Base-by-base conservation (phyloP, 2,888 invertebrate genomes). In the Argynnis bischoffii region DNA sequence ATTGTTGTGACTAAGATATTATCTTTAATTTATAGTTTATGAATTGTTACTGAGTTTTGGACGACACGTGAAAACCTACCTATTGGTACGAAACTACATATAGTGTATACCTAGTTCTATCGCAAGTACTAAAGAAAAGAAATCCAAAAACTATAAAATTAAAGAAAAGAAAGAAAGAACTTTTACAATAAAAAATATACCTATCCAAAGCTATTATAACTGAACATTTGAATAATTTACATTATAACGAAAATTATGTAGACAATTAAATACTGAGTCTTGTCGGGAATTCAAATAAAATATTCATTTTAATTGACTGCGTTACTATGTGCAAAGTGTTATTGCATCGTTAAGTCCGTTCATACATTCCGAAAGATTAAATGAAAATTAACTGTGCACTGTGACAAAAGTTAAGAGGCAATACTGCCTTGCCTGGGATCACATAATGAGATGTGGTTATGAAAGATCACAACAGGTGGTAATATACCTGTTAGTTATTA, bases 301-400 rank as follows among this genome's bases (percentile, higher is more conserved):
- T 76, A 78, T 70, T 65, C 64, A 67, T 74, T 81, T 83, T 87
- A 83, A 85, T 85, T 83, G 81, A 79, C 60, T 64, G 77, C 78
- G 78, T 81, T 76, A 79, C 78, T 79, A 84, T 77, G 84, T 86
- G 86, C 80, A 82, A 85, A 85, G 79, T 80, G 80, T 79, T 76
- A 75, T 75, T 72, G 77, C 76, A 78, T 77, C 75, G 73, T 59
- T 66, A 67, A 15, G 53, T 60, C 16, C 69, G 66, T 64, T 60
- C 63, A 63, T 70, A 74, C 73, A 64, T 70, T 66, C 71, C 61
- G 63, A n/a, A 65, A 67, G 67, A 69, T 77, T 78, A 77, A 72
- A 72, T 72, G 63, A 69, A 73, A 75, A 77, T 76, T 76, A 78
- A 73, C 71, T 71, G 67, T 50, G 54, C 55, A 18, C 54, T 51